These are phyloP conservation scores for Epistrophe grossulariae DNA, from an alignment of 2,888 invertebrate species.

Conservation along the genomic window DNA sequence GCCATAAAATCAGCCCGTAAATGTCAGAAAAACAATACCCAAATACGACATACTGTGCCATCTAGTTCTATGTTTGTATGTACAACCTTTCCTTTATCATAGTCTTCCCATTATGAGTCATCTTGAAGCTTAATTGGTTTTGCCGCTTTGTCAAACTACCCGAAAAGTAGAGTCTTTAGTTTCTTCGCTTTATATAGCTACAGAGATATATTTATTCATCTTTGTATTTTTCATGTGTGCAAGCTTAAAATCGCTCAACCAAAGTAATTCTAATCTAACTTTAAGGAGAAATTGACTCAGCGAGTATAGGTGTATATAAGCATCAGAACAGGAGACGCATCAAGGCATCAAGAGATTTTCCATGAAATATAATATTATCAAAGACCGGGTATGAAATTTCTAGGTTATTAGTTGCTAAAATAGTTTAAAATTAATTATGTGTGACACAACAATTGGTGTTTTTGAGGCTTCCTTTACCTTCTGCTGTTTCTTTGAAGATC, in stretches of 20 bases:
- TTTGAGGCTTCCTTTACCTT: slow-evolving; percentile 11
- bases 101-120: slow-evolving; percentile 36
- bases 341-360: slow-evolving; percentile 43
- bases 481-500: not conserved
- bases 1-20: slow-evolving; percentile 42
- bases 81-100: not conserved
- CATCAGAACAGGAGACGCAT: slow-evolving; percentile 24
- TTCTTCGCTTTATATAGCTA: slow-evolving; percentile 44
- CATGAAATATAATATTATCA: slow-evolving; percentile 56
- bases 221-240: slow-evolving; percentile 14
- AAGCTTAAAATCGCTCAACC: slow-evolving; percentile 41
- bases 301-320: not conserved
- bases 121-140: slow-evolving; percentile 70
- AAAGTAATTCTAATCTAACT: slow-evolving; percentile 1
- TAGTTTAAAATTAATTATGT: slow-evolving; percentile 75
- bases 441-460: slow-evolving; percentile 55
- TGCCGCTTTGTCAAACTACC: slow-evolving; percentile 72
- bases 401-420: slow-evolving; percentile 68
- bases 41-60: slow-evolving; percentile 10
- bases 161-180: slow-evolving; percentile 57
- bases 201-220: not conserved
- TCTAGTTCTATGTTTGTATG: too few species aligned
- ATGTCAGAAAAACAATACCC: slow-evolving; percentile 43
- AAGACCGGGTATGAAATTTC: slow-evolving; percentile 54
- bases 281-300: not conserved